Evolutionary conservation across 1,140 invertebrate species (phyloP), one percentile per base, ranked within the genome.

Genomic region (Drosophila ambigua): DNA sequence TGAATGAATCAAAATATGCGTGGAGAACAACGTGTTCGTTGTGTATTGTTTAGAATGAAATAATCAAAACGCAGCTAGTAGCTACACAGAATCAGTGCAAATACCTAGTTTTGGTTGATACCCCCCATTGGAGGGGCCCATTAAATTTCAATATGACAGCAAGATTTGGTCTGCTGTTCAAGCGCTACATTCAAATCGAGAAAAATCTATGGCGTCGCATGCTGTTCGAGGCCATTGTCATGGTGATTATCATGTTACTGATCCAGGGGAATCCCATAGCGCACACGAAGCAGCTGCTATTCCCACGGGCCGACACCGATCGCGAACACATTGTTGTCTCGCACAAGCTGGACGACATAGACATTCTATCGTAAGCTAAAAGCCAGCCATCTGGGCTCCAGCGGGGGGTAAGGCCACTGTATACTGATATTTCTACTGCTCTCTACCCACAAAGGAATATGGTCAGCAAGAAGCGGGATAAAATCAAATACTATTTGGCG

Each of bases 181-280:
- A 49, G 15, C 79, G 85, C n/a, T 83, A 88, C 41, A 1, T 77
- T 1, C n/a, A 28, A 4, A 83, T 88, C 11, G 84, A 88, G 57
- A 4, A 73, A 11, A 71, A 61, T 20, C 39, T 77, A 28, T 88
- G 84, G 84, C 71, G 64, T 5, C 54, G 55, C 20, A 74, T 72
- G 0, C 15, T 79, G 13, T 65, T 88, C 45, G 83, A 88, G 59
- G 59, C 57, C 28, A 24, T 84, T 31, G 15, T 55, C 6, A 26
- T 89, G 35, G 11, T 88, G 7, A 46, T 83, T 35, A 63, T 89
- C 55, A 28, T 88, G 15, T 31, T 89, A 15, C n/a, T 74, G 2
- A 79, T 88, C 53, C 45, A 79, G 2, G 61, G 63, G 0, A 83
- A 88, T 49, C 83, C 84, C 24, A 79, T 89, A 15, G 28, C 65